Evolutionary conservation across 2,797 vertebrate species (phyloP).

Genomic region (Phataginus tetradactyla): DNA sequence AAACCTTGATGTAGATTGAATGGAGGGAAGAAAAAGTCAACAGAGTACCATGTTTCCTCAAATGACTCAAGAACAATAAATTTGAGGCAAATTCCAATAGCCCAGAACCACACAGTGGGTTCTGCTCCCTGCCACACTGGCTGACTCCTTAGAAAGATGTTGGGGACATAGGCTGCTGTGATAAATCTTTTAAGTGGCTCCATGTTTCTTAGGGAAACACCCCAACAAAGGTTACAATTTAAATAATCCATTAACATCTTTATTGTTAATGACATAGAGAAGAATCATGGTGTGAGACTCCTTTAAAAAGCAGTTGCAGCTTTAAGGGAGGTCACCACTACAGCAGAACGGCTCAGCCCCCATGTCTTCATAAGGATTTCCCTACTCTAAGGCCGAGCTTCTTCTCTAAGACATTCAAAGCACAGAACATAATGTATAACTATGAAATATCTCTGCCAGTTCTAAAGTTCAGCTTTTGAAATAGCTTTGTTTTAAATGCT

Average conservation of each 20-base stretch:
- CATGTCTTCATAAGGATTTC: neutral
- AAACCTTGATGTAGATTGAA: neutral
- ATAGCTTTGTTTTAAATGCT: neutral
- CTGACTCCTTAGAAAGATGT: neutral
- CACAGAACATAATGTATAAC: neutral
- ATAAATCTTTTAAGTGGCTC: neutral
- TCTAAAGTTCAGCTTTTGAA: neutral
- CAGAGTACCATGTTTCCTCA: neutral
- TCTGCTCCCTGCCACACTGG: neutral
- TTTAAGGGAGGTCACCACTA: neutral
- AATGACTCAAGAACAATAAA: neutral
- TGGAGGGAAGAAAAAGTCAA: neutral
- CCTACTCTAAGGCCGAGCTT: neutral
- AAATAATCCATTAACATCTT: neutral
- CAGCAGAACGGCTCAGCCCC: neutral
- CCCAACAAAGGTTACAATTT: neutral
- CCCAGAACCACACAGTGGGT: neutral
- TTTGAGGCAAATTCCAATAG: neutral
- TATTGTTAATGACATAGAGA: neutral
- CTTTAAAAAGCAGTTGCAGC: neutral
- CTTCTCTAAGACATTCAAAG: constrained; percentile 1
- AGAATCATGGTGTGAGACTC: neutral
- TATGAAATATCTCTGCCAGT: neutral
- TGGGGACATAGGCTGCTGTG: neutral
- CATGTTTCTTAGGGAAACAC: neutral